These are phyloP conservation scores for Mastacembelus armatus DNA, from an alignment of 2,797 vertebrate genomes.

Conservation along the genomic window DNA sequence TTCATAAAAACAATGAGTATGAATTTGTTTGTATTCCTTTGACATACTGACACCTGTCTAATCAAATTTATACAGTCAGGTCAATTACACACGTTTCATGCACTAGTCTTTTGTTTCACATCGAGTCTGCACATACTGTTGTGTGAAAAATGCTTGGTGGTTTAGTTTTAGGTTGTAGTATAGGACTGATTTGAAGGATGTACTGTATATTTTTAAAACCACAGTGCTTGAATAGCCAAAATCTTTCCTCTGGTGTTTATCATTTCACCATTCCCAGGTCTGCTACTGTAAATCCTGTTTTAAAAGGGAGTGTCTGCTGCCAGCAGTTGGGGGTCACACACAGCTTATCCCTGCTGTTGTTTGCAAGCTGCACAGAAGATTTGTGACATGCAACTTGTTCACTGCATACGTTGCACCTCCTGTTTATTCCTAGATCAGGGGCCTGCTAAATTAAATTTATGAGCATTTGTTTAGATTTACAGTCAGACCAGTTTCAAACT, in stretches of 20 bases:
- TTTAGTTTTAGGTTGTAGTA: not conserved
- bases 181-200: not conserved
- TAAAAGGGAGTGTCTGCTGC: conserved; percentile 5
- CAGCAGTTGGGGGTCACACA: conserved; percentile 24
- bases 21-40: conserved; percentile 16
- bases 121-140: too few relatives aligned
- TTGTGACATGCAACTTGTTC: conserved; percentile 11
- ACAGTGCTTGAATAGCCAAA: not conserved
- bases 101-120: not conserved
- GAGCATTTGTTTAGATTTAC: too few relatives aligned
- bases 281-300: not conserved
- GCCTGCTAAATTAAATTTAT: conserved; percentile 30
- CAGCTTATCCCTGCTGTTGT: conserved; percentile 22
- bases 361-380: not conserved
- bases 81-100: not conserved
- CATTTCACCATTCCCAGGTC: not conserved
- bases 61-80: not conserved
- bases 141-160: not conserved
- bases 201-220: not conserved
- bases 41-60: not conserved
- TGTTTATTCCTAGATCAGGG: conserved; percentile 16
- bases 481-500: too few relatives aligned
- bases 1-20: not conserved
- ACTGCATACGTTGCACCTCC: conserved; percentile 25
- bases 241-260: not conserved